Base-by-base conservation (phyloP, 92 coral and sea anemone genomes). In the Palythoa grandiflora region DNA sequence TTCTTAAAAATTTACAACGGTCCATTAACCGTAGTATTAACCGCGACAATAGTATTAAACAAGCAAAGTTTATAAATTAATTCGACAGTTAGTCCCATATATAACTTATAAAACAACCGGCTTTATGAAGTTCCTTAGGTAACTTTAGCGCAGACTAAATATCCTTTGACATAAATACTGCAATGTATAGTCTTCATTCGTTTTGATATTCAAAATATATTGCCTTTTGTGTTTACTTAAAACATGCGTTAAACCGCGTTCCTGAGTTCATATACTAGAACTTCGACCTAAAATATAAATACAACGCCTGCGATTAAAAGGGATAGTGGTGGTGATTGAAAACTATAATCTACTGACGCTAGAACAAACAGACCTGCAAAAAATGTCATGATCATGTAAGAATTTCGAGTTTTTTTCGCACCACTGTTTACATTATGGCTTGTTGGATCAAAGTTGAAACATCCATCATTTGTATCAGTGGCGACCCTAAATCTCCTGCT, bases 401-500 rank as follows among this genome's bases (percentile, higher is more conserved):
- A 59, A 15, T 60, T 16, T 17, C 39, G 15, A 11, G 74, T 35
- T 77, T 54, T 72, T 44, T 70, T 50, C 51, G 80, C 51, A 13
- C 71, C 78, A 44, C 93, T 83, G 14, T 88, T 77, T n/a, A 59
- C 71, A 38, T 65, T 72, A 39, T 36, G 51, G 38, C 78, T 85
- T 40, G 92, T 66, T 6, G 86, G 86, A 68, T 93, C 88, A 48
- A 71, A 93, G 38, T 85, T 80, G 83, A 93, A 97, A 78, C 99
- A 97, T 38, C 91, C 92, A 13, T 80, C 80, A 20, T 87, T 80
- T 0, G 91, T 72, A 68, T 84, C 83, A 38, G 83, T 89, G 7
- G 89, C 94, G 17, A 90, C 93, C 39, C 86, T 75, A 68, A 95
- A 97, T 44, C 93, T 92, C 70, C 99, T 92, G 40, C 91, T 93